Evolutionary conservation across 2,888 invertebrate genomes (phyloP), one percentile per base, ranked within the genome.

Genomic region (Drosophila colorata): DNA sequence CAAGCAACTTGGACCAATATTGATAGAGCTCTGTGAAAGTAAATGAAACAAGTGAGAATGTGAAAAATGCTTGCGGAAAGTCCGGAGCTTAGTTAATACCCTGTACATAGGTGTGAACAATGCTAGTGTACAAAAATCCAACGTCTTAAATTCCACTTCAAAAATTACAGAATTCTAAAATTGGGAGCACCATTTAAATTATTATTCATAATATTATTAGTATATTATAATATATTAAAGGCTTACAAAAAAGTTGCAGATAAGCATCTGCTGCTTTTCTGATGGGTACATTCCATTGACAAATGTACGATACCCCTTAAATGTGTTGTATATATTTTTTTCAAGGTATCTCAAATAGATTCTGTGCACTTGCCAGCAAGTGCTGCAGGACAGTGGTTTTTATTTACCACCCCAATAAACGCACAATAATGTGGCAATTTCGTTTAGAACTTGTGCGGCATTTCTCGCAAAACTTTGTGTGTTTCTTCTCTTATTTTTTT

Each of bases 1-100:
- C 46, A 16, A 67, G 20, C 60, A 40, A 52, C 52, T 60, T 47
- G 37, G 40, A 41, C 63, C 53, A 69, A 70, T 69, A 69, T 69
- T 69, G 71, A 78, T 55, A 73, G 56, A 71, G 41, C 53, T 47
- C 64, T 49, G 56, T 8, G 41, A 58, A 51, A 51, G 69, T 51
- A 66, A 66, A 41, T 23, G 28, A 31, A 67, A 16, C 20, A 25
- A 46, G 16, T 16, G 11, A 5, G n/a, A 25, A 9, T 33, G 33
- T 16, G 2, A 3, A 28, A 28, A 28, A 28, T 28, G 7, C 16
- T 14, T 9, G 9, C 6, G 9, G n/a, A 4, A 13, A 11, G 14
- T 8, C 8, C 18, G 4, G 2, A 6, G 4, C 16, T 16, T 1
- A 8, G 2, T 13, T 2, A 31, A 60, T 64, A 46, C 37, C n/a